Evolutionary conservation across 2,797 vertebrate species (phyloP), one percentile per base, ranked within the genome.

Genomic region (Echeneis naucrates): DNA sequence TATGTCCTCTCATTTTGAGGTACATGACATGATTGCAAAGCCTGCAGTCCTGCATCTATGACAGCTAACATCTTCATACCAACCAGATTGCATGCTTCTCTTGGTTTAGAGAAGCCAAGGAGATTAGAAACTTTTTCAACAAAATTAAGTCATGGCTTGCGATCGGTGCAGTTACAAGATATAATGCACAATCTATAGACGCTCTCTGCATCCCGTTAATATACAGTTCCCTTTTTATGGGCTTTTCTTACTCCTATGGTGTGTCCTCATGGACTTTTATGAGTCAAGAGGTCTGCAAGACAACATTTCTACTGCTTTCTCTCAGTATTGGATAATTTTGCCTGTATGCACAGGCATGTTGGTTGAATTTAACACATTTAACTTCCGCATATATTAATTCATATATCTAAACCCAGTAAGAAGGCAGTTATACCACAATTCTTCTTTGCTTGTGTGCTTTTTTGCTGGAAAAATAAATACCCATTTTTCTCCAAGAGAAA

Each of bases 1-100:
- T 91, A 92, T 88, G 87, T 89, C 82, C 86, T 82, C 68, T 87
- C 87, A 85, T 77, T 65, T 59, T 23, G 50, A 50, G 78, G 81
- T 62, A 83, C 88, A 89, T 73, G 87, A 91, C 89, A 78, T 75
- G 91, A 92, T 72, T 91, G 89, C 90, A 91, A 91, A 92, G 77
- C 70, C 78, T 58, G 83, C 71, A 67, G 85, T 56, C 72, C 78
- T 74, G 62, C 81, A 80, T 58, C 63, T 69, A 53, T 86, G 90
- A 87, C 92, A 85, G 84, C 68, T 45, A 87, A 80, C 83, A 77
- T 85, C 87, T 91, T 89, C 66, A 85, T 81, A 62, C 47, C 59
- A 63, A 68, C 50, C 66, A 75, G 68, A 89, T 80, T 81, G 79
- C 81, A 78, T 14, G 58, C 65, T 52, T 38, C 63, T 78, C 26